phyloP scores from a whole-genome alignment of 2,888 invertebrate genomes.

The Arctia plantaginis region DNA sequence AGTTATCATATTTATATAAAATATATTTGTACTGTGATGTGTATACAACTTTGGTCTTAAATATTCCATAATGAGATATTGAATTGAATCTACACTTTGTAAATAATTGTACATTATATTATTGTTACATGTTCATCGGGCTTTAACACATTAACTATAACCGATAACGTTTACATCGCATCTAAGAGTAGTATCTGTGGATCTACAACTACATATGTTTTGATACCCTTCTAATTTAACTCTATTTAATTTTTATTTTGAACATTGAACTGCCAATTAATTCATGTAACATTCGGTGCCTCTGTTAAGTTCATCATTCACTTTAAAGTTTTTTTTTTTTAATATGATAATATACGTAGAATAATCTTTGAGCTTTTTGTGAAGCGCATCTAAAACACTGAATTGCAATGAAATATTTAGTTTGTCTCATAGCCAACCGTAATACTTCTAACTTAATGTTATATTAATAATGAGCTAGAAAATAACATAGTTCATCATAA shows the following conservation, averaged over 20 bases:
- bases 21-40: slow-evolving; percentile 36
- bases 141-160: slow-evolving; percentile 77
- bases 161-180: slow-evolving; percentile 47
- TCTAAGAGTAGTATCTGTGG: slow-evolving; percentile 33
- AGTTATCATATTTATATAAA: slow-evolving; percentile 28
- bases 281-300: slow-evolving; percentile 15
- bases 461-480: slow-evolving; percentile 61
- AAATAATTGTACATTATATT: slow-evolving; percentile 54
- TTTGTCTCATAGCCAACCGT: slow-evolving; percentile 68
- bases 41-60: slow-evolving; percentile 27
- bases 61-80: slow-evolving; percentile 28
- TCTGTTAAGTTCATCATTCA: slow-evolving; percentile 17
- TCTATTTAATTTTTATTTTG: slow-evolving; percentile 21
- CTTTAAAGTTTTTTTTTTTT: slow-evolving; percentile 24
- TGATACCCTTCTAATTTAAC: slow-evolving; percentile 24
- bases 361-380: slow-evolving; percentile 17
- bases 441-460: slow-evolving; percentile 64
- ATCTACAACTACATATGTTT: slow-evolving; percentile 25
- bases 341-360: slow-evolving; percentile 15
- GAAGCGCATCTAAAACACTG: slow-evolving; percentile 32
- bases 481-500: slow-evolving; percentile 75
- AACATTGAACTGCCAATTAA: slow-evolving; percentile 21
- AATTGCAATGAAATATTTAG: slow-evolving; percentile 27
- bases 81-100: slow-evolving; percentile 48
- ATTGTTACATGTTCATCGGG: slow-evolving; percentile 72